These are phyloP conservation scores for Rhinopomastus cyanomelas DNA, from an alignment of 2,113 vertebrate species.

Conservation along the genomic window DNA sequence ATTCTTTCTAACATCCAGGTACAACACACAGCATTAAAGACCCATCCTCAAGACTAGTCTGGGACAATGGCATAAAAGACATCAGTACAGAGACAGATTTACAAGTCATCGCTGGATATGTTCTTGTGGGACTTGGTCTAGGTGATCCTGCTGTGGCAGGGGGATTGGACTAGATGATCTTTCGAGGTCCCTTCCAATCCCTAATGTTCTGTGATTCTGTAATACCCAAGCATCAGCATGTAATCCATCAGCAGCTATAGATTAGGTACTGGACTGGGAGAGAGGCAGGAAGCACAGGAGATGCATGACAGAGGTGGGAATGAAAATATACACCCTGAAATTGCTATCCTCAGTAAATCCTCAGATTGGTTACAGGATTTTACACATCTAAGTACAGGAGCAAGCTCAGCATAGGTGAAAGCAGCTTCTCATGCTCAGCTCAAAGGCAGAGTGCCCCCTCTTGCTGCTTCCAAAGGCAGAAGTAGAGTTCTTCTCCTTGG, in stretches of 20 bases:
- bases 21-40: neutral
- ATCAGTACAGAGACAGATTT: neutral
- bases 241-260: neutral
- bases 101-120: neutral
- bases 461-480: neutral
- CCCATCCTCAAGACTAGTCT: neutral
- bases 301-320: too few relatives aligned
- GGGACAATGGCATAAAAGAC: neutral
- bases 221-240: neutral
- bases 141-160: too few relatives aligned
- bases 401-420: neutral
- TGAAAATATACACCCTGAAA: neutral
- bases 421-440: neutral
- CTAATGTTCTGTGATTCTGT: too few relatives aligned
- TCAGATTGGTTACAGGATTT: neutral
- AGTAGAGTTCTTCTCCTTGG: neutral
- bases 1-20: neutral
- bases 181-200: too few relatives aligned
- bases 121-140: too few relatives aligned
- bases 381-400: neutral
- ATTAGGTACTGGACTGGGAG: neutral
- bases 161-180: too few relatives aligned
- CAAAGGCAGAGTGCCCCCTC: neutral
- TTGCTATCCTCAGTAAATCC: neutral
- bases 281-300: fast-evolving